Percentiles rank a stretch among this genome's conserved stretches.
Conservation (phyloP, 2,888 invertebrate species). For the Anthophora plumipes region DNA sequence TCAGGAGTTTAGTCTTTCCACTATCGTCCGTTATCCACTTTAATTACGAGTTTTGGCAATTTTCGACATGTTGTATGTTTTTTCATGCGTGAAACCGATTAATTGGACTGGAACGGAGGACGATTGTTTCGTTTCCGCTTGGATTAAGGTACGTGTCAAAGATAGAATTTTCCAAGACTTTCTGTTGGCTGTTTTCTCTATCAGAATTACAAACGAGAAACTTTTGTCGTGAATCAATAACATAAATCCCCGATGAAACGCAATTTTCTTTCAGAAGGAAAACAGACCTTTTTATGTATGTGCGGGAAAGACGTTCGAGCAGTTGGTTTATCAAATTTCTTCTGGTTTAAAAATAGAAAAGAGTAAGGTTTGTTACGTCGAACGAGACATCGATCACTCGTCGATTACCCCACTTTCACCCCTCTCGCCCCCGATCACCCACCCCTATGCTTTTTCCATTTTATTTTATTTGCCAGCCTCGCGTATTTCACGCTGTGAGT, state of each 20-base stretch:
- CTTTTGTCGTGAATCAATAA: no score
- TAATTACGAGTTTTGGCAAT: not conserved
- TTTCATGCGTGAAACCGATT: not conserved
- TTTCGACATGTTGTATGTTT: not conserved
- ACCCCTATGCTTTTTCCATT: not conserved
- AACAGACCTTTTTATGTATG: no score
- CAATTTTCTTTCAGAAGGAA: no score
- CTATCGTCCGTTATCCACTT: not conserved
- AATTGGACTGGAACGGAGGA: no score
- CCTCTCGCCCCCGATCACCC: not conserved
- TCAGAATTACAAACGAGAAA: no score
- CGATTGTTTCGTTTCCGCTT: no score
- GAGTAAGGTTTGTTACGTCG: constrained; percentile 20
- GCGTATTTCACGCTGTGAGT: constrained; percentile 41
- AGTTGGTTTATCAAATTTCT: constrained; percentile 24
- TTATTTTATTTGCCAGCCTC: constrained; percentile 15
- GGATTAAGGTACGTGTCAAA: no score
- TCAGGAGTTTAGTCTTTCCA: not conserved
- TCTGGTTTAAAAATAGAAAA: constrained; percentile 43
- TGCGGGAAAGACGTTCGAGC: not conserved
- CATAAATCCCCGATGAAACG: no score
- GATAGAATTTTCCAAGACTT: no score
- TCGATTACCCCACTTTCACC: constrained; percentile 12
- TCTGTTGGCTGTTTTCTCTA: no score
- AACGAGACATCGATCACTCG: constrained; percentile 26